These are phyloP conservation scores for Drosophila obscura DNA, from an alignment of 1,140 invertebrate species.

Conservation along the genomic window DNA sequence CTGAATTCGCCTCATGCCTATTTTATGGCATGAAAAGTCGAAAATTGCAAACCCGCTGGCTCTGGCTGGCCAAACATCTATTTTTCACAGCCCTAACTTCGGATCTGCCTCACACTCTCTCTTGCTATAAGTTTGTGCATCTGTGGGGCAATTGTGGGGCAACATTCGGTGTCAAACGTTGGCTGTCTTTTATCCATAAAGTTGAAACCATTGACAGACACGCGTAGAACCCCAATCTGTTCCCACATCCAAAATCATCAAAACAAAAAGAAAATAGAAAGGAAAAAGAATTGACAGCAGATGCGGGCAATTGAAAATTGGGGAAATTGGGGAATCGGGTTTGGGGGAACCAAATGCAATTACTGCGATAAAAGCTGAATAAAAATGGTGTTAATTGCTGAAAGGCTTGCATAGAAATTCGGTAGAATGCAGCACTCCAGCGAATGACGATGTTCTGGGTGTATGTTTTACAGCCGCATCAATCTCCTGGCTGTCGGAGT, in stretches of 20 bases:
- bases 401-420: slow-evolving; percentile 37
- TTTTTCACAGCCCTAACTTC: background rate
- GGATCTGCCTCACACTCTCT: background rate
- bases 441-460: slow-evolving; percentile 34
- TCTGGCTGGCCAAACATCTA: slow-evolving; percentile 33
- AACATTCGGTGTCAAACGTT: no score
- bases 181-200: slow-evolving; percentile 48
- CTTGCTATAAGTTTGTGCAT: slow-evolving; percentile 12
- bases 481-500: slow-evolving; percentile 43
- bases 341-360: slow-evolving; percentile 52
- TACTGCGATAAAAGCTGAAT: slow-evolving; percentile 66
- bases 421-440: slow-evolving; percentile 19
- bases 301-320: slow-evolving; percentile 66
- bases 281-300: slow-evolving; percentile 45
- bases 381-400: slow-evolving; percentile 76
- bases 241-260: slow-evolving; percentile 12
- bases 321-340: slow-evolving; percentile 15
- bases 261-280: slow-evolving; percentile 9
- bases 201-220: slow-evolving; percentile 68
- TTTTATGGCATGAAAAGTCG: slow-evolving; percentile 33
- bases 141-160: slow-evolving; percentile 6
- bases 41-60: slow-evolving; percentile 49
- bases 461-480: slow-evolving; percentile 58
- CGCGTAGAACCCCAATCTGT: slow-evolving; percentile 44
- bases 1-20: slow-evolving; percentile 29